Evolutionary conservation across 1,140 invertebrate genomes (phyloP).

Genomic region (Drosophila jambulina): DNA sequence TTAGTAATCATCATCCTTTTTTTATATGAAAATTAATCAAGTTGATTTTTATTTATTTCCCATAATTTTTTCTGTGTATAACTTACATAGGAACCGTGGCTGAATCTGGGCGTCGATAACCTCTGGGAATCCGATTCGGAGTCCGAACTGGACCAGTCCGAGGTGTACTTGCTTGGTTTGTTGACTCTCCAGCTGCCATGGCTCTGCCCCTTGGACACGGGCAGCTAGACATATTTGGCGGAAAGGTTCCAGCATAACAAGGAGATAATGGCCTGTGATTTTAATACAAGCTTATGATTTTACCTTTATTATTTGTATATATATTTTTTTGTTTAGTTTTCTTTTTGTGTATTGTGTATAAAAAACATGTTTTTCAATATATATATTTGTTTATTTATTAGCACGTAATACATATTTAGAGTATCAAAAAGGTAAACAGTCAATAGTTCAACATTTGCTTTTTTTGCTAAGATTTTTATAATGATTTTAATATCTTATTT

Average conservation of each 20-base stretch:
- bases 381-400: background rate
- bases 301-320: constrained; percentile 3
- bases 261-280: background rate
- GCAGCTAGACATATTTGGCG: constrained; percentile 13
- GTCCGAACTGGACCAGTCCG: constrained; percentile 13
- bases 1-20: too few relatives aligned
- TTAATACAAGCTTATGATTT: background rate
- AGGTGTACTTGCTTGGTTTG: constrained; percentile 26
- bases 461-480: background rate
- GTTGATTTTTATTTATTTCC: background rate
- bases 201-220: constrained; percentile 17
- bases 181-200: constrained; percentile 12
- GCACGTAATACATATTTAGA: background rate
- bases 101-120: constrained; percentile 26
- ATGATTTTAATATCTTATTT: background rate
- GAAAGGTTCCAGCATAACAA: constrained; percentile 4
- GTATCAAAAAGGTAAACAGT: background rate
- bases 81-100: background rate
- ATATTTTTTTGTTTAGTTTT: background rate
- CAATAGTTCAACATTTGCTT: background rate
- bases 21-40: too few relatives aligned
- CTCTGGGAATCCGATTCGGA: constrained; percentile 10
- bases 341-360: background rate
- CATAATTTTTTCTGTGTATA: background rate
- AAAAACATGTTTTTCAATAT: background rate